phyloP scores from a whole-genome alignment of 2,888 invertebrate genomes.

The Meghimatium bilineatum region DNA sequence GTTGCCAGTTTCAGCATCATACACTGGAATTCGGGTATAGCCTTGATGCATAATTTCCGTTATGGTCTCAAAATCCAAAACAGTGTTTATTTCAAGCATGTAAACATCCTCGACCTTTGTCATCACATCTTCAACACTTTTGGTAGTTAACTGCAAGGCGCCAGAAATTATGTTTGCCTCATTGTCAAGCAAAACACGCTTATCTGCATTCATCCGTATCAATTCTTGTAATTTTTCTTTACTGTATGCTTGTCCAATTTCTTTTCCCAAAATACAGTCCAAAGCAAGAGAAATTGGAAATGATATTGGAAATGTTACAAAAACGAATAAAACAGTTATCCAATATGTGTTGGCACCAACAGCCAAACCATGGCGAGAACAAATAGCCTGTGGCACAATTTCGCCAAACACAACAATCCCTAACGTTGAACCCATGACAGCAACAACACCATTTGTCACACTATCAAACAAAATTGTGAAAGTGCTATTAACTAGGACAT shows the following conservation, averaged over 20 bases:
- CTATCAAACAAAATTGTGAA: constrained; percentile 97
- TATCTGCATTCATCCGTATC: constrained; percentile 80
- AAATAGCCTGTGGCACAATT: constrained; percentile 95
- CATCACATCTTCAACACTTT: constrained; percentile 95
- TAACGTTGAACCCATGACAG: constrained; percentile 92
- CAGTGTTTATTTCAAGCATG: constrained; percentile 92
- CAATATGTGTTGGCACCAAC: constrained; percentile 96
- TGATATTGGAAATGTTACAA: constrained; percentile 92
- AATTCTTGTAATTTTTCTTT: constrained; percentile 96
- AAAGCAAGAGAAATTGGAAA: constrained; percentile 91
- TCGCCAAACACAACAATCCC: constrained; percentile 97
- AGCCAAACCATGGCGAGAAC: constrained; percentile 94
- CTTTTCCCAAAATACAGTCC: constrained; percentile 94
- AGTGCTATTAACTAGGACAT: constrained; percentile 97
- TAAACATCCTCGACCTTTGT: constrained; percentile 95
- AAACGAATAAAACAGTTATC: constrained; percentile 95
- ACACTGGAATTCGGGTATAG: constrained; percentile 97
- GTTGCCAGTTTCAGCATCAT: constrained; percentile 86
- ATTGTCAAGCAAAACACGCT: constrained; percentile 80
- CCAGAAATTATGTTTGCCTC: constrained; percentile 98
- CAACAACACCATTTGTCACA: constrained; percentile 89
- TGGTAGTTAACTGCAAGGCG: constrained; percentile 94
- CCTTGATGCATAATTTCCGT: constrained; percentile 93
- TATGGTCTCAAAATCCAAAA: constrained; percentile 97
- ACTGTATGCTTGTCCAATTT: constrained; percentile 97